Evolutionary conservation across 2,113 vertebrate species (phyloP).

Genomic region (Indicator maculatus): DNA sequence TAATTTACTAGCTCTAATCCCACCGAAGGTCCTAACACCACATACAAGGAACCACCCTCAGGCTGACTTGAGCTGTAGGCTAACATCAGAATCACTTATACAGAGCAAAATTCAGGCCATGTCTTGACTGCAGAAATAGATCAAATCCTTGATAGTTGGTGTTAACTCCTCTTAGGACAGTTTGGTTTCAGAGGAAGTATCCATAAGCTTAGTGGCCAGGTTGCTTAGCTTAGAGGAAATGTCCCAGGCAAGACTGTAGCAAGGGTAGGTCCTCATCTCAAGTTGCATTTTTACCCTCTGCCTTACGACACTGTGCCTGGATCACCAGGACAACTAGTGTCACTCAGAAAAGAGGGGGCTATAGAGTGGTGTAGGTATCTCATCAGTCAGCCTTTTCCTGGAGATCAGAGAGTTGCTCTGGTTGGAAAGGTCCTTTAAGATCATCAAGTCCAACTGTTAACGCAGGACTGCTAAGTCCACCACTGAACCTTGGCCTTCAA

Average conservation of each 20-base stretch:
- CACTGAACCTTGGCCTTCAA: too few relatives aligned
- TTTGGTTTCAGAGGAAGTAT: neutral
- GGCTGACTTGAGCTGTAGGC: neutral
- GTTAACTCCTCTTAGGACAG: neutral
- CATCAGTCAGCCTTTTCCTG: neutral
- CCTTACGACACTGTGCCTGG: neutral
- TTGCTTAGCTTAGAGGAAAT: neutral
- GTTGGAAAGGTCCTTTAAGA: too few relatives aligned
- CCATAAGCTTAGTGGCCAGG: neutral
- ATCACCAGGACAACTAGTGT: neutral
- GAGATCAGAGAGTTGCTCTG: neutral
- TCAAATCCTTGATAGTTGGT: neutral
- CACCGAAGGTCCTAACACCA: neutral
- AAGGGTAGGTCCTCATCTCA: neutral
- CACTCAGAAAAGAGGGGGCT: neutral
- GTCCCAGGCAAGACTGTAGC: neutral
- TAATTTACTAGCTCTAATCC: neutral
- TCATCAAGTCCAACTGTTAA: too few relatives aligned
- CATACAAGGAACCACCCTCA: neutral
- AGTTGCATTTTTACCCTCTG: neutral
- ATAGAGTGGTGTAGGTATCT: neutral
- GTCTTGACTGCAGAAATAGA: neutral
- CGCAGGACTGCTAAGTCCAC: too few relatives aligned
- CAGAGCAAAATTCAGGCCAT: neutral
- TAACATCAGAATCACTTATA: neutral